These are phyloP conservation scores for Urocolius indicus DNA, from an alignment of 2,113 vertebrate genomes.

Conservation along the genomic window DNA sequence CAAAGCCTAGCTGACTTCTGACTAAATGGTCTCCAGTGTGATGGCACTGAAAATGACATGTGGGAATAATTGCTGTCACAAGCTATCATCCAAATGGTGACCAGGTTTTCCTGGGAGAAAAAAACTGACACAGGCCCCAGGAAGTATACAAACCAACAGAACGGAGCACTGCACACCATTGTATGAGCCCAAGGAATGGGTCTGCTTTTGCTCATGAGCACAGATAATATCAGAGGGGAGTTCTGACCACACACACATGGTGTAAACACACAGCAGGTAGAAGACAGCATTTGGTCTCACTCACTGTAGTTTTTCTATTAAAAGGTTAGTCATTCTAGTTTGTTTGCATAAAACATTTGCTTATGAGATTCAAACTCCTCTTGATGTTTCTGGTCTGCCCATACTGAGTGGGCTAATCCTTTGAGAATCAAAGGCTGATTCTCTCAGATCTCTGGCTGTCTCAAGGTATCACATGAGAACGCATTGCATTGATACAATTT, in stretches of 20 bases:
- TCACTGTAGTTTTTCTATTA: neutral
- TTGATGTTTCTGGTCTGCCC: neutral
- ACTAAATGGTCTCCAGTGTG: neutral
- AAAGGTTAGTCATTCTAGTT: neutral
- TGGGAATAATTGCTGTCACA: neutral
- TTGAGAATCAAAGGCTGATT: neutral
- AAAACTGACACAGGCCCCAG: neutral
- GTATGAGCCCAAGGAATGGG: too few species aligned
- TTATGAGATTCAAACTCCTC: neutral
- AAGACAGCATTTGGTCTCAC: neutral
- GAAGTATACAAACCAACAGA: neutral
- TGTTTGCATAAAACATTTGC: neutral
- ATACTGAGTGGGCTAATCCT: neutral
- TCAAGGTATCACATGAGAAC: neutral
- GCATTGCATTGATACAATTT: neutral
- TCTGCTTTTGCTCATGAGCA: neutral
- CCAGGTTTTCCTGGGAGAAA: neutral
- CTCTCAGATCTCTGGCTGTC: neutral
- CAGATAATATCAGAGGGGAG: neutral
- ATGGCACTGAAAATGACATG: neutral
- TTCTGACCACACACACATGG: too few species aligned
- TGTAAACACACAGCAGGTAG: neutral
- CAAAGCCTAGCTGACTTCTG: neutral
- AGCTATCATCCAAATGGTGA: neutral
- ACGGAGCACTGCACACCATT: accelerated